These are phyloP conservation scores for Lymantria monacha DNA, from an alignment of 2,888 invertebrate genomes.

Conservation along the genomic window DNA sequence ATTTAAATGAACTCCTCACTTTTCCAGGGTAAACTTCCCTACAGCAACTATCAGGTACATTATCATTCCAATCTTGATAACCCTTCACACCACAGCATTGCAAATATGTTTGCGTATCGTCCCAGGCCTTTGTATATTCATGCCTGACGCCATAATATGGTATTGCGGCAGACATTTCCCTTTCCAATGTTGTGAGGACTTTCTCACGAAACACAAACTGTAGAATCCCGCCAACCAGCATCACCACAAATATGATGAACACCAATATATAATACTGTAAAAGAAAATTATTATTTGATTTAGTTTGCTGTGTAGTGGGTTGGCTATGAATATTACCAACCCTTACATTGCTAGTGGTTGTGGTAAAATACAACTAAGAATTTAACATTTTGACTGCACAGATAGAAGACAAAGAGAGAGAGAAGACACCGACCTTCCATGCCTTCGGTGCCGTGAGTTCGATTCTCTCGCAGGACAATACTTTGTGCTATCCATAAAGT, in stretches of 20 bases:
- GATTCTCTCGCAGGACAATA: no score
- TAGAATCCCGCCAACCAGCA: constrained; percentile 94
- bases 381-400: no score
- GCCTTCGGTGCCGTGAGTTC: no score
- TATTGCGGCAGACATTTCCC: constrained; percentile 90
- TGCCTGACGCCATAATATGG: constrained; percentile 87
- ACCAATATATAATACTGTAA: constrained; percentile 94
- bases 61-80: constrained; percentile 88
- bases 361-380: neutral
- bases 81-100: constrained; percentile 92
- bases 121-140: constrained; percentile 92
- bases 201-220: constrained; percentile 95
- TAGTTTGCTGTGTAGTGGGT: neutral
- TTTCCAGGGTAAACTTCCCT: constrained; percentile 83
- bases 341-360: neutral
- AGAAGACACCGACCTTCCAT: no score
- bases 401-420: no score
- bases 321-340: no score
- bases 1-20: constrained; percentile 51
- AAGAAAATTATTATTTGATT: constrained; percentile 9
- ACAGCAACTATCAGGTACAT: constrained; percentile 90
- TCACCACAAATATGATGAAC: constrained; percentile 93
- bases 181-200: constrained; percentile 87
- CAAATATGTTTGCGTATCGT: constrained; percentile 91
- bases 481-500: no score